Evolutionary conservation across 1,140 invertebrate species (phyloP), one percentile per base, ranked within the genome.

Genomic region (Drosophila teissieri): DNA sequence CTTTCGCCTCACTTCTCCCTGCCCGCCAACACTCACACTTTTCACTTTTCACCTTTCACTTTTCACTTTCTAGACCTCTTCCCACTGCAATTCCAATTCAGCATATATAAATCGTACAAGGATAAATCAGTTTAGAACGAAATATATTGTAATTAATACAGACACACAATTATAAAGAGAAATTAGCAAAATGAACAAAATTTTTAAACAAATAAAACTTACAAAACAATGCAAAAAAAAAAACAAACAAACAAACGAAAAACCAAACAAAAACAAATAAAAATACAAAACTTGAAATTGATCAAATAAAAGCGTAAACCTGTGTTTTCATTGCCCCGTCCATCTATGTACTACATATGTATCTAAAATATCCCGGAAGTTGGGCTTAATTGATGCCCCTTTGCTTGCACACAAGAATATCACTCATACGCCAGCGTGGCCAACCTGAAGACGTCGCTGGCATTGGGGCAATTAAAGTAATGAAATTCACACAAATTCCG

Each of bases 131-230:
- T 88, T 85, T 85, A 85, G 83, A 85, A 82, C 61, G 65, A 85
- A 85, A 85, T 88, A 85, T 85, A 85, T 85, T 85, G 82, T 85
- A 85, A 85, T 85, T 88, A 85, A 85, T 74, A 85, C 83, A 73
- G 37, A 73, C 69, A 72, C 67, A 60, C 69, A 82, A 86, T 88
- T 88, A 88, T 83, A 86, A 83, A 79, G 70, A 82, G 62, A 75
- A 84, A 89, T 89, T 89, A 89, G 84, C 85, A 89, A 89, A 88
- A 84, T 89, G 84, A 89, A 89, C 85, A 89, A 89, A 80, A 89
- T 89, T 89, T 88, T 90, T 90, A 89, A 89, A 85, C 80, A 89
- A 84, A 89, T 89, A 89, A 89, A 89, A 74, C 78, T 84, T 78
- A 63, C 85, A 81, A 80, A 73, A 64, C 45, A 14, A 34, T 15